Conservation (phyloP, 1,140 invertebrate genomes). For the Drosophila elegans region DNA sequence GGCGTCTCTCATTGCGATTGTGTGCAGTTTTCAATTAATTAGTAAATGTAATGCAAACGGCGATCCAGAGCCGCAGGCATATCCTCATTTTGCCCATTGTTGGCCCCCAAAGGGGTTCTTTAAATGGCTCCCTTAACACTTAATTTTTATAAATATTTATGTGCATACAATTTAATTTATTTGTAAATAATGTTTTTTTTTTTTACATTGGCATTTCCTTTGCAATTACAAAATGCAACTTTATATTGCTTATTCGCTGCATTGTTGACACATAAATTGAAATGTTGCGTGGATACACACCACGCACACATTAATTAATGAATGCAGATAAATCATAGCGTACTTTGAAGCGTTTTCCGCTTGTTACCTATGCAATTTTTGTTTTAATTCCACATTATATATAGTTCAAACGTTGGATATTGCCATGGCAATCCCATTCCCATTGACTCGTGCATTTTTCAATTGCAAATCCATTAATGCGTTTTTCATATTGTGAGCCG, state of each 20-base stretch:
- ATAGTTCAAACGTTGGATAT: neutral
- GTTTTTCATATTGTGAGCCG: constrained; percentile 69
- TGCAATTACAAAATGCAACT: constrained; percentile 43
- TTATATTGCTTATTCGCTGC: constrained; percentile 61
- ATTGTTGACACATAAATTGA: constrained; percentile 81
- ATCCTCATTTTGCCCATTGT: constrained; percentile 15
- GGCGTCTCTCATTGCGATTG: constrained; percentile 68
- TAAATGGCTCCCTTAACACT: constrained; percentile 78
- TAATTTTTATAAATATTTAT: constrained; percentile 84
- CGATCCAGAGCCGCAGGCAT: constrained; percentile 9
- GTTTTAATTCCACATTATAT: constrained; percentile 71
- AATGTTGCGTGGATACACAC: constrained; percentile 50
- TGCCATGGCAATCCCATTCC: constrained; percentile 32
- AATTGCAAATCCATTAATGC: constrained; percentile 70
- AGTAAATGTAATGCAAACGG: constrained; percentile 75
- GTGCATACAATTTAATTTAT: constrained; percentile 79
- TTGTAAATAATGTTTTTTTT: constrained; percentile 55
- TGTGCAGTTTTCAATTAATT: constrained; percentile 78
- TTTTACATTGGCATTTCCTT: constrained; percentile 54
- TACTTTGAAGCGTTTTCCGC: constrained; percentile 76
- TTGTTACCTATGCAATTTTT: constrained; percentile 77
- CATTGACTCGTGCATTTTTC: constrained; percentile 28
- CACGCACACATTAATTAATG: constrained; percentile 35
- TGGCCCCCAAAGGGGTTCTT: constrained; percentile 28
- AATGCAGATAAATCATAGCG: constrained; percentile 75